Conservation (phyloP, 2,888 invertebrate species). For the Eilema depressum region DNA sequence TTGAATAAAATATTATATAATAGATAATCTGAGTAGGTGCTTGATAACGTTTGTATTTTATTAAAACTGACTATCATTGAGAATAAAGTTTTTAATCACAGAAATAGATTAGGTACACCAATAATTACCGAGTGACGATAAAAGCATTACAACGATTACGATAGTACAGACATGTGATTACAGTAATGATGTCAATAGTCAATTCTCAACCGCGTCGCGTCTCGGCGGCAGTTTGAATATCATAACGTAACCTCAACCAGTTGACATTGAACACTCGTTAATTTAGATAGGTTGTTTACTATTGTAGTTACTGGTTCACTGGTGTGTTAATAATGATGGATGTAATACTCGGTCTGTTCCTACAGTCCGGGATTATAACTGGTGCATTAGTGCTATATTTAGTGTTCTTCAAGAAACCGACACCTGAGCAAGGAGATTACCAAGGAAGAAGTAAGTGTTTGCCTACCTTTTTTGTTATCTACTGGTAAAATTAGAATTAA, state of each 20-base stretch:
- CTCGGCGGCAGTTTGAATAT: slow-evolving; percentile 7
- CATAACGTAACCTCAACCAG: background rate
- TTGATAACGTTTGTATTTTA: background rate
- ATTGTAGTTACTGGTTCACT: background rate
- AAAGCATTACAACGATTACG: slow-evolving; percentile 12
- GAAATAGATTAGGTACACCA: background rate
- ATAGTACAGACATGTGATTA: slow-evolving; percentile 1
- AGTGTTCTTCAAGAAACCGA: slow-evolving; percentile 65
- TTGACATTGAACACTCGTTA: slow-evolving; percentile 33
- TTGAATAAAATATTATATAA: background rate
- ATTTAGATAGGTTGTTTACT: slow-evolving; percentile 17
- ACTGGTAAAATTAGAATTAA: background rate
- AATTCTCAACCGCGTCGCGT: slow-evolving; percentile 4
- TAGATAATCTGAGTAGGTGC: background rate
- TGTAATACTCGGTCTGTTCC: slow-evolving; percentile 66
- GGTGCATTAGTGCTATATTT: slow-evolving; percentile 71
- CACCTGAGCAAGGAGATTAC: slow-evolving; percentile 60
- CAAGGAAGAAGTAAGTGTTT: slow-evolving; percentile 65
- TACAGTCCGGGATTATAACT: slow-evolving; percentile 72
- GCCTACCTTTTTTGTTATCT: background rate
- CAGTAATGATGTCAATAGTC: slow-evolving; percentile 17
- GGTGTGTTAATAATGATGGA: slow-evolving; percentile 60
- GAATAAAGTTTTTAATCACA: background rate
- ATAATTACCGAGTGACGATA: slow-evolving; percentile 7
- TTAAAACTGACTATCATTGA: background rate